Base-by-base conservation (phyloP, 2,113 vertebrate genomes). In the Cochlearius cochlearius region DNA sequence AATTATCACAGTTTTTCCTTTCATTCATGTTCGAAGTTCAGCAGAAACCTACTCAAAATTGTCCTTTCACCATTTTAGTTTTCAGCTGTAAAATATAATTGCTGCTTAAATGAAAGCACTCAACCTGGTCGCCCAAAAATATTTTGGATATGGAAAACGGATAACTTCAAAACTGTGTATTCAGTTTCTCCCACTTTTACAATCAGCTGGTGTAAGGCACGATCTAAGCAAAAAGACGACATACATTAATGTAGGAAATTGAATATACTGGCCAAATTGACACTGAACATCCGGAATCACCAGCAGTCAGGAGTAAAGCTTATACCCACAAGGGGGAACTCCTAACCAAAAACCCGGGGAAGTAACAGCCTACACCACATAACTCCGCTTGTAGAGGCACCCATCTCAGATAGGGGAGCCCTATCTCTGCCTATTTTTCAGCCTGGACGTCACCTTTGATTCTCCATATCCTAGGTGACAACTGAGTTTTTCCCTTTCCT, bases 111-210 rank as follows among this genome's bases (percentile, higher is more conserved):
- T 16, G 3, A 87, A 94, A 90, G 55, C 55, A 22, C 11, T 56
- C 12, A 58, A 59, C 8, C 3, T 1, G 0, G 0, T 3, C 91
- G 21, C 32, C 36, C 39, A 14, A 32, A 81, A 73, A 11, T 36
- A 38, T 36, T 84, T 49, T 45, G 20, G 30, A 22, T 43, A 17
- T n/a, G 26, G 50, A 43, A 73, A 58, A 72, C 0, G 1, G 15
- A 1, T 55, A 67, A 58, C 45, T 83, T 41, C 18, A 41, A 25
- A 93, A 52, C 13, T 7, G 5, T 5, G 6, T 52, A 9, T 36
- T 59, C 34, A 27, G 2, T n/a, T 77, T 78, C 47, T 81, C 41
- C 41, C 22, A 43, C 34, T 56, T 60, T 39, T 45, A 64, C 18
- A 38, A 30, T 38, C 39, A 59, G 4, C 4, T 36, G 12, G 30